These are phyloP conservation scores for human (Homo sapiens) DNA, from an alignment of 2,113 vertebrate genomes.

Conservation along the genomic window DNA sequence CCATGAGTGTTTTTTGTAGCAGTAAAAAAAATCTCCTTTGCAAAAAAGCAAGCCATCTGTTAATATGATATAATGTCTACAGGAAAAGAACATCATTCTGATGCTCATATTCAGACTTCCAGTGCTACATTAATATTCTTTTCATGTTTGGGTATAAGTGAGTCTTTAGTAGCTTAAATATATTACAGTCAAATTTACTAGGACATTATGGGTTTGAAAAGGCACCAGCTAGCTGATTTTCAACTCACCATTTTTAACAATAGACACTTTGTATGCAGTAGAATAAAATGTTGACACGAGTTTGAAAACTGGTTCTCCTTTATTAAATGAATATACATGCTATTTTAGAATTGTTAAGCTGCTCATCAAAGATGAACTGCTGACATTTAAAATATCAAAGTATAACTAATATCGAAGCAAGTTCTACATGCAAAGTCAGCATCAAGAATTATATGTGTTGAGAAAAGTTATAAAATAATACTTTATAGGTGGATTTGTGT, in stretches of 20 bases:
- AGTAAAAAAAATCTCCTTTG: background rate
- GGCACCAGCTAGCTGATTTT: background rate
- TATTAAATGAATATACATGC: background rate
- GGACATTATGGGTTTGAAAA: background rate
- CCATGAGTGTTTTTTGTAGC: background rate
- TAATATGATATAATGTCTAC: slow-evolving; percentile 36
- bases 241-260: background rate
- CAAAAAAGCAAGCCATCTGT: slow-evolving; percentile 36
- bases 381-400: slow-evolving; percentile 45
- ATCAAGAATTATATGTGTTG: slow-evolving; percentile 5
- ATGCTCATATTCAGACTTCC: background rate
- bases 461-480: background rate
- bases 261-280: background rate
- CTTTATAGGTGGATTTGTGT: background rate
- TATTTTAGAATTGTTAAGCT: slow-evolving; percentile 37
- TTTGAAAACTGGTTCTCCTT: background rate
- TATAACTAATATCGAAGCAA: background rate
- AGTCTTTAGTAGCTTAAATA: slow-evolving; percentile 11
- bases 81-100: slow-evolving; percentile 31
- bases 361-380: background rate
- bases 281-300: slow-evolving; percentile 25
- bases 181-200: background rate
- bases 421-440: background rate
- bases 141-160: background rate
- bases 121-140: slow-evolving; percentile 29